Conservation (phyloP, 1,140 invertebrate species). For the Ganaspis sp. region DNA sequence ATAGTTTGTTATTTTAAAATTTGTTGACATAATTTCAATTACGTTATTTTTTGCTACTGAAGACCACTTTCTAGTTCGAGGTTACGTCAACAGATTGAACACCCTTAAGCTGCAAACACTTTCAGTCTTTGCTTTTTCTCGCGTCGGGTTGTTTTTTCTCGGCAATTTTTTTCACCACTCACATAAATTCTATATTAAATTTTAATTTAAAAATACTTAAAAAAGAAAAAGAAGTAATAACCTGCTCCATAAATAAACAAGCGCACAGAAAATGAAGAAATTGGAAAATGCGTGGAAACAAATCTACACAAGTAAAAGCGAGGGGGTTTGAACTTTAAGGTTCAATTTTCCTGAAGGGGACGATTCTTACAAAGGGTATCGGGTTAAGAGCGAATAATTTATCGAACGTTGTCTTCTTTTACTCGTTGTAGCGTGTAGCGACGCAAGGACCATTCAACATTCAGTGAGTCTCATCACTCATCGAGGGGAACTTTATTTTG, state of each 20-base stretch:
- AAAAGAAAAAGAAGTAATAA: neutral
- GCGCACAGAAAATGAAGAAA: neutral
- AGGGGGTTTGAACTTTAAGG: neutral
- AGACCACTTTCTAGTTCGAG: no score
- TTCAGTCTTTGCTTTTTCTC: no score
- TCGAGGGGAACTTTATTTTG: conserved; percentile 59
- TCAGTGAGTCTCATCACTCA: conserved; percentile 63
- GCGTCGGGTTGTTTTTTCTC: no score
- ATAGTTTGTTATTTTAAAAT: no score
- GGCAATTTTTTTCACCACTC: no score
- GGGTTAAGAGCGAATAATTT: conserved; percentile 62
- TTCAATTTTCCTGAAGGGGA: conserved; percentile 46
- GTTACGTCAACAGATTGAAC: no score
- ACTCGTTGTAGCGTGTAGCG: conserved; percentile 55
- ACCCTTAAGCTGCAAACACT: no score
- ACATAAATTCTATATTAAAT: no score
- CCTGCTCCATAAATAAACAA: neutral
- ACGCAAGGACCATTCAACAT: conserved; percentile 58
- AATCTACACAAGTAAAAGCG: neutral
- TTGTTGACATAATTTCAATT: no score
- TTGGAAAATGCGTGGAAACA: neutral
- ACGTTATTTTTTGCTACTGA: no score
- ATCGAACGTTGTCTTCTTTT: conserved; percentile 60
- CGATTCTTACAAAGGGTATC: conserved; percentile 52
- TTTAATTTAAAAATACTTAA: no score